Conservation (phyloP, 1,140 invertebrate species). For the Trichonephila clavata region DNA sequence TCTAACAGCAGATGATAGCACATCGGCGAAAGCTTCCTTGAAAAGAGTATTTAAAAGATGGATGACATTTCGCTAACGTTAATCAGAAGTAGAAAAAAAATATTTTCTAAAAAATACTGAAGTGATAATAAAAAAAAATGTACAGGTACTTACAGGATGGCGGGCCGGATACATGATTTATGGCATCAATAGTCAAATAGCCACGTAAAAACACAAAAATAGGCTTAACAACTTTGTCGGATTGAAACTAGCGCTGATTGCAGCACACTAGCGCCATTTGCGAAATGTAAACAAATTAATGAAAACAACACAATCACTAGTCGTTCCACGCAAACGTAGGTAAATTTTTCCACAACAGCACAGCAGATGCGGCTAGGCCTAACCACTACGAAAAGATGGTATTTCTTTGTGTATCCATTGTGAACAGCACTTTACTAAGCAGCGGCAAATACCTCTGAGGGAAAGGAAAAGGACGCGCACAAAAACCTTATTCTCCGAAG, state of each 20-base stretch:
- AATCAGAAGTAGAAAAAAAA: neutral
- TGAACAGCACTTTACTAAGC: constrained; percentile 28
- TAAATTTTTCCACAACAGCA: neutral
- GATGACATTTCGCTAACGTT: neutral
- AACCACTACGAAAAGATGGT: constrained; percentile 49
- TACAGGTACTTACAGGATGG: constrained; percentile 72
- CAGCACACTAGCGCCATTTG: constrained; percentile 68
- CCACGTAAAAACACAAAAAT: constrained; percentile 70
- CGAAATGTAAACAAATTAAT: constrained; percentile 71
- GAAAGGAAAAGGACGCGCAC: constrained; percentile 52
- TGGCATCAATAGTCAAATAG: constrained; percentile 66
- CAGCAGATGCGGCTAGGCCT: constrained; percentile 56
- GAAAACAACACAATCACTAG: constrained; percentile 50
- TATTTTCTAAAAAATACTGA: neutral
- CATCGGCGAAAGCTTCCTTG: constrained; percentile 30
- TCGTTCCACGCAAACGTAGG: neutral
- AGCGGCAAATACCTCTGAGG: constrained; percentile 23
- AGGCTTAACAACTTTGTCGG: constrained; percentile 68
- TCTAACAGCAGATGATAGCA: constrained; percentile 52
- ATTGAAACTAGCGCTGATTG: constrained; percentile 57
- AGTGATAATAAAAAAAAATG: constrained; percentile 17
- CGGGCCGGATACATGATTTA: constrained; percentile 74
- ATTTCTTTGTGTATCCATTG: constrained; percentile 74
- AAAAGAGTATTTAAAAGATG: constrained; percentile 41
- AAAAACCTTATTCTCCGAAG: constrained; percentile 70